Evolutionary conservation across 1,140 invertebrate genomes (phyloP).

Genomic region (Ptiloglossa arizonensis): DNA sequence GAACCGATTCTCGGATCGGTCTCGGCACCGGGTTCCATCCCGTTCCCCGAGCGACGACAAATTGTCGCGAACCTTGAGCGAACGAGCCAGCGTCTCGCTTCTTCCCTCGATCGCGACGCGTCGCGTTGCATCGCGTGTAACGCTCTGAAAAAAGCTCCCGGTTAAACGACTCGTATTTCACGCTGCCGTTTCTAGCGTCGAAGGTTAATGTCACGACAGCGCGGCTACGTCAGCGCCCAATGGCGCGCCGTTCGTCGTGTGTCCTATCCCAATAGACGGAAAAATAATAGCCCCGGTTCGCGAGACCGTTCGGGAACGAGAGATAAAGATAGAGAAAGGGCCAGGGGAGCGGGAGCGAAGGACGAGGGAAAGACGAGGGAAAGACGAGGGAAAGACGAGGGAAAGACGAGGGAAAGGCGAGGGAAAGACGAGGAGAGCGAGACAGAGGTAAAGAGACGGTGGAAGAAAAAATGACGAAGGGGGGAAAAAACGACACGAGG

Average conservation of each 20-base stretch:
- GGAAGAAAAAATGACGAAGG: not conserved
- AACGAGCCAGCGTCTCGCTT: not conserved
- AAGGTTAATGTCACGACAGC: constrained; percentile 61
- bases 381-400: constrained; percentile 27
- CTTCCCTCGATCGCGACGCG: not conserved
- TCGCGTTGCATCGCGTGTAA: not conserved
- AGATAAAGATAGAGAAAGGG: not conserved
- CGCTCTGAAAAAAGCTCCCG: constrained; percentile 13
- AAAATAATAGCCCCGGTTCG: constrained; percentile 62
- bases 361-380: constrained; percentile 32
- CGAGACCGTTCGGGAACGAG: not conserved
- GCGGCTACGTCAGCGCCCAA: constrained; percentile 14
- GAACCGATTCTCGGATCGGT: not conserved
- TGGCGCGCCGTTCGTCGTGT: not conserved
- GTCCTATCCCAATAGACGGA: constrained; percentile 70
- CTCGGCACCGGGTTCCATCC: too few relatives aligned
- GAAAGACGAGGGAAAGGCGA: constrained; percentile 16
- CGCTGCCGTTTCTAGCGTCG: constrained; percentile 38
- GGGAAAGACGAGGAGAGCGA: not conserved
- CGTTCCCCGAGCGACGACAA: too few relatives aligned
- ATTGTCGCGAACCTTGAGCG: too few relatives aligned
- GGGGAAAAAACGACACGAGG: not conserved
- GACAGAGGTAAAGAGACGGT: not conserved
- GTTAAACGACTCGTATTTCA: constrained; percentile 48
- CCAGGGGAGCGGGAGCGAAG: constrained; percentile 11